A percentile compares a stretch with the other conserved stretches of the same genome.
Conservation (phyloP, 2,113 vertebrate genomes). For the Nothoprocta pentlandii region DNA sequence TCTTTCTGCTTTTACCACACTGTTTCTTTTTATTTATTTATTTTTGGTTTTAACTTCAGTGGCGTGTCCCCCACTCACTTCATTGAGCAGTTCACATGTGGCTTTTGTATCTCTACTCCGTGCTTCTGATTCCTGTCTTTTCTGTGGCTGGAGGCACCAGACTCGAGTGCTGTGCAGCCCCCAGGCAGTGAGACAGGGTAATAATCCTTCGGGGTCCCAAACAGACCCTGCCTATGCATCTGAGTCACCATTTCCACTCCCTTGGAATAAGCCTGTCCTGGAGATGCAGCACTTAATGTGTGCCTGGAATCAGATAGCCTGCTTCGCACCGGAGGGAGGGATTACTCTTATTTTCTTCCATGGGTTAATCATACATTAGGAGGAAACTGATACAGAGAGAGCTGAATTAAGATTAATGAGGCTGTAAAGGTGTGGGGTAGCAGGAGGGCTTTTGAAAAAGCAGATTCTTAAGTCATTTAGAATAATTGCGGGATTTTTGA, state of each 20-base stretch:
- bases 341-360: background rate
- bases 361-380: background rate
- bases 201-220: background rate
- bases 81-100: accelerated
- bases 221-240: background rate
- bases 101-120: accelerated
- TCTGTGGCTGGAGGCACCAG: background rate
- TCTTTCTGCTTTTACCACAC: background rate
- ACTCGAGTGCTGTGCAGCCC: background rate
- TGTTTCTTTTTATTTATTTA: background rate
- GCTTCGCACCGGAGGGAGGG: background rate
- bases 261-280: background rate
- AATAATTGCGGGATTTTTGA: background rate
- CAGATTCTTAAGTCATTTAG: background rate
- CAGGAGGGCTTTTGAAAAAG: background rate
- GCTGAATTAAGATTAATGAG: conserved; percentile 39
- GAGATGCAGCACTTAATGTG: background rate
- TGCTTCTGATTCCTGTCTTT: background rate
- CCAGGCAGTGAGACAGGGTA: accelerated
- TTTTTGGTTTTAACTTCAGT: background rate
- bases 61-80: background rate
- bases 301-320: conserved; percentile 28
- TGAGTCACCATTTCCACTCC: background rate
- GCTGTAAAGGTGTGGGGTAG: background rate
- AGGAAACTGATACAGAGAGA: conserved; percentile 12